phyloP scores from a whole-genome alignment of 1,140 invertebrate species.

The Drosophila ambigua region DNA sequence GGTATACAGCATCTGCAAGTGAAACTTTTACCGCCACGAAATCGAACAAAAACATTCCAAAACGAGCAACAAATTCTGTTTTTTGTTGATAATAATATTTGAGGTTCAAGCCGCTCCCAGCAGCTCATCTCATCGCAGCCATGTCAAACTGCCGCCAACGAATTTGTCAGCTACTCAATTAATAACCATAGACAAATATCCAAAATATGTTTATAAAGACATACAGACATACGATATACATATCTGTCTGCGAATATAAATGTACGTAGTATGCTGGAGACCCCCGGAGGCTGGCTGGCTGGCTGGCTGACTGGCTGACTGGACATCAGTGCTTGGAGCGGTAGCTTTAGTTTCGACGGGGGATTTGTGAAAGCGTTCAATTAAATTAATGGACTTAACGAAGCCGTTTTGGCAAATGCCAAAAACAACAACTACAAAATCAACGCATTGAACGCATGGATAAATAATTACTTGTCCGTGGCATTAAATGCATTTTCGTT shows the following conservation, averaged over 20 bases:
- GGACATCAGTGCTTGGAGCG: constrained; percentile 9
- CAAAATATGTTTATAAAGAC: constrained; percentile 43
- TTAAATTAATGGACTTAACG: constrained; percentile 72
- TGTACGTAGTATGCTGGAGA: neutral
- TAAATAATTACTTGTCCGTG: constrained; percentile 56
- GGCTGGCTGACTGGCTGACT: neutral
- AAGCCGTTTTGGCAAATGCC: constrained; percentile 52
- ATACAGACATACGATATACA: constrained; percentile 5
- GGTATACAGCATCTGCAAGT: constrained; percentile 48
- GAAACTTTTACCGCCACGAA: constrained; percentile 51
- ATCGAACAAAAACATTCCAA: constrained; percentile 54
- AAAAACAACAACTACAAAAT: constrained; percentile 46
- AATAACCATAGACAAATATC: constrained; percentile 43
- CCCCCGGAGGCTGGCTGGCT: constrained; percentile 12
- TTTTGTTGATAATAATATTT: constrained; percentile 47
- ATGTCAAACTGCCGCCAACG: constrained; percentile 44
- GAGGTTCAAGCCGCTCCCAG: constrained; percentile 31
- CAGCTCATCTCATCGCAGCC: constrained; percentile 21
- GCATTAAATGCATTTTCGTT: constrained; percentile 50
- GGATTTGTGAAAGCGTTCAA: constrained; percentile 82
- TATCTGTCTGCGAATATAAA: constrained; percentile 8
- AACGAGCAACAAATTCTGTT: constrained; percentile 29
- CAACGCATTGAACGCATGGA: constrained; percentile 28
- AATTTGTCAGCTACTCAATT: constrained; percentile 77
- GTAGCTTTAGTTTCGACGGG: constrained; percentile 43